A percentile compares a stretch with the other conserved stretches of the same genome.
Conservation (phyloP, 2,888 invertebrate species). For the Drosophila robusta region DNA sequence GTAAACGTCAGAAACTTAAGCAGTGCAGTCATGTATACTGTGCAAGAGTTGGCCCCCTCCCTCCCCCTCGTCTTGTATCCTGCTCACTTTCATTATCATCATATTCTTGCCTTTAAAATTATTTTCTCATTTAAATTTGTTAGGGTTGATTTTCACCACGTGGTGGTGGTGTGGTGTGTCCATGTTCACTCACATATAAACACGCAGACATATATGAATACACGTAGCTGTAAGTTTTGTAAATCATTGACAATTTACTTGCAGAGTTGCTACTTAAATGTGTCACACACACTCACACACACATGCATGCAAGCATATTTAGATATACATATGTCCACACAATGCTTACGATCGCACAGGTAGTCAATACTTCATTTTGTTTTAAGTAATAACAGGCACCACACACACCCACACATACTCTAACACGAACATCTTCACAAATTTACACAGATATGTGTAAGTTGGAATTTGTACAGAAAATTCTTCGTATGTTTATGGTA, state of each 20-base stretch:
- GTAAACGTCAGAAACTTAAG: conserved; percentile 14
- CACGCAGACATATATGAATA: not conserved
- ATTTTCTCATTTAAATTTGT: conserved; percentile 59
- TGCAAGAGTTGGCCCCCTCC: not conserved
- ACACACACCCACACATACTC: not conserved
- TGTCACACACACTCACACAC: conserved; percentile 33
- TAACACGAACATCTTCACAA: not conserved
- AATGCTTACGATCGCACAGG: conserved; percentile 36
- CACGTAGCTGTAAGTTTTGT: conserved; percentile 29
- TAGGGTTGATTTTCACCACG: conserved; percentile 80
- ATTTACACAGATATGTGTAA: not conserved
- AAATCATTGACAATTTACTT: conserved; percentile 46
- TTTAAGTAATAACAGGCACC: conserved; percentile 1
- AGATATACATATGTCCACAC: not conserved
- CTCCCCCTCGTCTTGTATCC: not conserved
- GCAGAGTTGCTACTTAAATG: conserved; percentile 34
- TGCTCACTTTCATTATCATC: conserved; percentile 13
- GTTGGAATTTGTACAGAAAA: not conserved
- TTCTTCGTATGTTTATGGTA: too few relatives aligned
- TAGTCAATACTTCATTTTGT: conserved; percentile 35
- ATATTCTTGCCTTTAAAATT: conserved; percentile 39
- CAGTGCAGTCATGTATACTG: not conserved
- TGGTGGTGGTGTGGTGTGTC: conserved; percentile 57
- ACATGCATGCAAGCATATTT: not conserved
- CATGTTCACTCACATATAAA: conserved; percentile 31